These are phyloP conservation scores for Phenacoccus solenopsis DNA, from an alignment of 1,140 invertebrate genomes.

Conservation along the genomic window DNA sequence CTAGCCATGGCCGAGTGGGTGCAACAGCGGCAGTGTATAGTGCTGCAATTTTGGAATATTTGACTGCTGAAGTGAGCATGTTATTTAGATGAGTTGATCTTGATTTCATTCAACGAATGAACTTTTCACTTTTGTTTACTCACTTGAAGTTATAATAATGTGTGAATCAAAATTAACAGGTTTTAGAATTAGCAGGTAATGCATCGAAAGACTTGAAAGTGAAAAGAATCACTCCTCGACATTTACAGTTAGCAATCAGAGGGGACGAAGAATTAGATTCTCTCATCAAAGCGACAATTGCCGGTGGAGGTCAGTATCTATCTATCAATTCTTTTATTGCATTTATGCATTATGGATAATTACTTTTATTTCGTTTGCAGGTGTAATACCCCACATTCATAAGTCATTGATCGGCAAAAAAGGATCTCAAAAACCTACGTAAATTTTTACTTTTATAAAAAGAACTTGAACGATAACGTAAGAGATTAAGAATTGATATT, in stretches of 20 bases:
- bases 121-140: too few species aligned
- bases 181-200: conserved; percentile 93
- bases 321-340: too few species aligned
- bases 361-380: conserved; percentile 34
- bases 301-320: conserved; percentile 79
- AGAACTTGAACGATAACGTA: too few species aligned
- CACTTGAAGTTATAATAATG: too few species aligned
- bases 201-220: conserved; percentile 99
- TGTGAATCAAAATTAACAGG: too few species aligned
- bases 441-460: too few species aligned
- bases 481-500: too few species aligned
- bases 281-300: conserved; percentile 98
- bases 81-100: too few species aligned
- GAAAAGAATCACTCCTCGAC: conserved; percentile 97
- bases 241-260: conserved; percentile 96
- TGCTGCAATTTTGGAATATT: conserved; percentile 97
- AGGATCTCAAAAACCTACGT: conserved; percentile 38
- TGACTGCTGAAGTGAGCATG: conserved; percentile 96
- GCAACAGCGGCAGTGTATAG: conserved; percentile 98
- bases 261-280: conserved; percentile 99
- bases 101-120: too few species aligned
- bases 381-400: conserved; percentile 98
- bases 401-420: conserved; percentile 99
- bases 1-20: conserved; percentile 95
- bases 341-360: not conserved